Conservation (phyloP, 2,113 vertebrate species). For the Cheilinus undulatus region DNA sequence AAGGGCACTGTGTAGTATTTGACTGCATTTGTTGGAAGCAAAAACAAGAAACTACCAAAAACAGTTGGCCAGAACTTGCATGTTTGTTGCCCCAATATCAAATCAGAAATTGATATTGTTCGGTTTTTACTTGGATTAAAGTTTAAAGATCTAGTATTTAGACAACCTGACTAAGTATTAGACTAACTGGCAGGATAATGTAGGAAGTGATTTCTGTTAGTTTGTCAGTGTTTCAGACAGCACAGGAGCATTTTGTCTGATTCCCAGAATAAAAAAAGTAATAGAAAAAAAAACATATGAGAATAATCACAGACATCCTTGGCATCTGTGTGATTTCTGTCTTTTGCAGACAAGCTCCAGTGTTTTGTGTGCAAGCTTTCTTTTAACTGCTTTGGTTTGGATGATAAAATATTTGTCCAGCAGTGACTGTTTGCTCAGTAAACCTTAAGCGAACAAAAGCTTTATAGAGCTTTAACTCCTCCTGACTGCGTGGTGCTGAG, state of each 20-base stretch:
- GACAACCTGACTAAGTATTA: too few species aligned
- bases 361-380: not conserved
- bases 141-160: too few species aligned
- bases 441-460: slow-evolving; percentile 3
- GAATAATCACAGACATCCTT: not conserved
- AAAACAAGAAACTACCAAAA: too few species aligned
- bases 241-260: not conserved
- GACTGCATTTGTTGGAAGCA: too few species aligned
- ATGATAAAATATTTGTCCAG: not conserved
- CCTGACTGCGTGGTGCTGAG: slow-evolving; percentile 4
- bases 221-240: not conserved
- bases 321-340: not conserved
- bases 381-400: not conserved
- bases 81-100: too few species aligned
- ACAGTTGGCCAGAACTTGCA: too few species aligned
- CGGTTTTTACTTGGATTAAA: too few species aligned
- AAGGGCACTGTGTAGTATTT: too few species aligned
- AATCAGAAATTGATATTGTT: too few species aligned
- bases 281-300: not conserved
- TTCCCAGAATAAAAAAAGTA: not conserved
- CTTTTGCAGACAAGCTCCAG: not conserved
- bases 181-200: not conserved
- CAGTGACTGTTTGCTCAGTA: not conserved
- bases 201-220: not conserved
- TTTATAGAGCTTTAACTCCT: not conserved